Percentiles rank a stretch among this genome's conserved stretches.
Evolutionary conservation across 1,140 invertebrate species (phyloP).

Genomic region (Meloidogyne chitwoodi): DNA sequence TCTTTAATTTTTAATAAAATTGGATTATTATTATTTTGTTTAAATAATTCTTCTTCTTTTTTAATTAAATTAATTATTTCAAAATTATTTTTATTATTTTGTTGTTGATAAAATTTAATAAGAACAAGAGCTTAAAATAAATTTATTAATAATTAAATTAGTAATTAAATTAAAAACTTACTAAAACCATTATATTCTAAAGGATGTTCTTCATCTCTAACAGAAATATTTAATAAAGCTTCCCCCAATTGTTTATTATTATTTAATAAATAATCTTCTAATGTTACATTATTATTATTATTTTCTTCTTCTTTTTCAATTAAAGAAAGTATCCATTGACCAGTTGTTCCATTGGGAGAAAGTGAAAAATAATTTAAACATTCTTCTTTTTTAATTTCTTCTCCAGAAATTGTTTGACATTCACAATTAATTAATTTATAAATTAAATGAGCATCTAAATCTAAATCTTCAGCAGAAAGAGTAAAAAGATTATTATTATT

Average conservation of each 20-base stretch:
- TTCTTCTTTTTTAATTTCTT: not conserved
- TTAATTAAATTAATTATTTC: too few species aligned
- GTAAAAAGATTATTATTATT: not conserved
- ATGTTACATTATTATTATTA: not conserved
- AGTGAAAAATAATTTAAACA: slow-evolving; percentile 1
- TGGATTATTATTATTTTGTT: too few species aligned
- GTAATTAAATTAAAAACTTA: not conserved
- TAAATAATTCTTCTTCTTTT: too few species aligned
- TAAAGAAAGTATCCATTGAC: not conserved
- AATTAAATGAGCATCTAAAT: slow-evolving; percentile 10
- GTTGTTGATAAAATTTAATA: too few species aligned
- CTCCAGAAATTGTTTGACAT: slow-evolving; percentile 3
- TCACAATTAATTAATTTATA: not conserved
- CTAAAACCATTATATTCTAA: not conserved
- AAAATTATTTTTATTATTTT: too few species aligned
- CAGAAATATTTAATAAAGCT: slow-evolving; percentile 10
- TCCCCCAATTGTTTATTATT: not conserved
- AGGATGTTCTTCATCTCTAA: slow-evolving; percentile 9
- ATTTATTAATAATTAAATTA: too few species aligned
- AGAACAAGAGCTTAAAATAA: too few species aligned
- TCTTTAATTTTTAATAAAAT: too few species aligned
- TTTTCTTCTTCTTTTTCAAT: not conserved
- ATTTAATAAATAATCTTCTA: not conserved
- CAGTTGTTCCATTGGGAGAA: not conserved
- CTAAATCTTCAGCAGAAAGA: slow-evolving; percentile 4